Evolutionary conservation across 2,797 vertebrate species (phyloP).

Genomic region (Chloroceryle amazona): DNA sequence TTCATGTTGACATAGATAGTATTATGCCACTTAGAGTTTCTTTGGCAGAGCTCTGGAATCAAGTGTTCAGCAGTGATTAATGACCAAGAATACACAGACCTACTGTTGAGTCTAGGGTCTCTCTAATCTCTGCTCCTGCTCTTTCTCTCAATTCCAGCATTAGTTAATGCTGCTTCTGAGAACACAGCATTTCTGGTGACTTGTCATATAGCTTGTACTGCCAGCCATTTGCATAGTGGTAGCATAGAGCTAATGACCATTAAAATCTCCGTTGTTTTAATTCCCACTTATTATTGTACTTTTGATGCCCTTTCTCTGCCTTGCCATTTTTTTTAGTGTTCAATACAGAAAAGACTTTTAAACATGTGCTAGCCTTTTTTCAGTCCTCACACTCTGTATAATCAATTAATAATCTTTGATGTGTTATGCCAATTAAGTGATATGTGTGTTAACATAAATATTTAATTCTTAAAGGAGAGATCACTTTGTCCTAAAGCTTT

Average conservation of each 20-base stretch:
- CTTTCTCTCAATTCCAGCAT: conserved; percentile 2
- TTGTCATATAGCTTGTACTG: not conserved
- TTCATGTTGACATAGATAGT: conserved; percentile 18
- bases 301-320: not conserved
- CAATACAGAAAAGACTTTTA: not conserved
- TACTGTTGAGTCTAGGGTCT: conserved; percentile 15
- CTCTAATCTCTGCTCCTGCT: conserved; percentile 24
- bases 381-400: not conserved
- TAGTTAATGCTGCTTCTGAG: not conserved
- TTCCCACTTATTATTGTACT: not conserved
- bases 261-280: conserved; percentile 10
- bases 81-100: not conserved
- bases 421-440: conserved; percentile 46
- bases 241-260: not conserved
- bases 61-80: conserved; percentile 47
- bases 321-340: not conserved
- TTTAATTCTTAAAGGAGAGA: conserved; percentile 59
- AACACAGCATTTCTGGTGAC: not conserved
- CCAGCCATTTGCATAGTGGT: not conserved
- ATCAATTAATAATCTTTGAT: conserved; percentile 34
- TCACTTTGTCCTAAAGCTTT: conserved; percentile 61
- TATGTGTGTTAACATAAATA: conserved; percentile 64
- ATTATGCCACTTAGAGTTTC: not conserved
- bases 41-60: conserved; percentile 24
- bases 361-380: not conserved